Conservation (phyloP, 2,113 vertebrate genomes). For the Tupaia tana region DNA sequence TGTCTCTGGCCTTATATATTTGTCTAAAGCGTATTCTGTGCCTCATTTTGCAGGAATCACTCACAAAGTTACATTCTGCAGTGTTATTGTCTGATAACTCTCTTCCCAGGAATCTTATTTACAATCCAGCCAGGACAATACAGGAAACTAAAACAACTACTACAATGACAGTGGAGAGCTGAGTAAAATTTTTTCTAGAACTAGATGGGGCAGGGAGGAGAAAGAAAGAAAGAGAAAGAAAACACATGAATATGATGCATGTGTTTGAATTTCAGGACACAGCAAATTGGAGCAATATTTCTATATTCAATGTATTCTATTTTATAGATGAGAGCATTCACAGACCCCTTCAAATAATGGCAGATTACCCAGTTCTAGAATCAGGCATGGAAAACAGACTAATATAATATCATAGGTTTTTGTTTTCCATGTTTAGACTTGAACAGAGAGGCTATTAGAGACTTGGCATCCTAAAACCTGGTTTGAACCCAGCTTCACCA, state of each 20-base stretch:
- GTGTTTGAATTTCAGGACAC: constrained; percentile 19
- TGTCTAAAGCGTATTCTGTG: background rate
- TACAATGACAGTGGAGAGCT: background rate
- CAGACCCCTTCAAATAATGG: background rate
- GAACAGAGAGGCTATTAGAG: background rate
- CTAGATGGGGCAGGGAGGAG: background rate
- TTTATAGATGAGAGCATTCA: background rate
- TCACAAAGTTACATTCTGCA: background rate
- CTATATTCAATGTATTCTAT: background rate
- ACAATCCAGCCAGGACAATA: background rate
- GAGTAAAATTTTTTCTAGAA: constrained; percentile 12
- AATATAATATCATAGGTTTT: background rate
- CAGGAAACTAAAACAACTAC: constrained; percentile 25
- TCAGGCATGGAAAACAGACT: background rate
- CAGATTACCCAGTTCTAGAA: background rate
- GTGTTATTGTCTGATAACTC: background rate
- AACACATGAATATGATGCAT: background rate
- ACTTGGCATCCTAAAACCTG: background rate
- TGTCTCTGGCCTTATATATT: background rate
- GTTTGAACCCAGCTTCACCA: background rate
- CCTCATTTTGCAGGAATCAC: background rate
- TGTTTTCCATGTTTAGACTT: background rate
- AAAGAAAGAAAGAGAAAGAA: background rate
- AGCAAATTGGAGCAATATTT: background rate
- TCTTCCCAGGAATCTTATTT: constrained; percentile 45